Evolutionary conservation across 1,140 invertebrate species (phyloP), one percentile per base, ranked within the genome.

Genomic region (Meloidogyne hapla): DNA sequence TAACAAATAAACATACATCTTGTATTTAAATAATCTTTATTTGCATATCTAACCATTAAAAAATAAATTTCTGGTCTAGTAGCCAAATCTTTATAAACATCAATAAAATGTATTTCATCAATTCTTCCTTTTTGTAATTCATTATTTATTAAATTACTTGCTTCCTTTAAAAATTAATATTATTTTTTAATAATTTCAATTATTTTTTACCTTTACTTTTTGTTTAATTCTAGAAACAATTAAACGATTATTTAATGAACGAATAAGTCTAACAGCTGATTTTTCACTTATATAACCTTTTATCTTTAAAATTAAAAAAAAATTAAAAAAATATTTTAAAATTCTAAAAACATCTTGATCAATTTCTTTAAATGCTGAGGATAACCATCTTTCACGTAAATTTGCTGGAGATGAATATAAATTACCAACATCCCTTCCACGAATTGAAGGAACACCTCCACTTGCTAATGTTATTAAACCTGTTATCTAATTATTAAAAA

Each of bases 11-110:
- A 71, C n/a, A 25, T 25, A 71, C 69, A 42, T 42, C n/a, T 71
- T 62, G n/a, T 71, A 62, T 71, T 71, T 3, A 71, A 56, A 56
- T 71, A 71, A 62, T 91, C 91, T 86, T 91, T 91, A 81, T 91
- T 91, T 61, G 91, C 89, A 85, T 77, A 91, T 89, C 91, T 88
- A 69, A 91, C 90, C 79, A 91, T 87, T 26, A 91, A 88, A 84
- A 91, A 91, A 83, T 91, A 91, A 21, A 91, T 90, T 87, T 91
- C 91, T 48, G 91, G 91, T 79, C 91, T 83, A 10, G 91, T 91
- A 6, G 90, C 89, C 25, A 91, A 88, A 81, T 91, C 90, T 81
- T 91, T 91, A 83, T 91, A 91, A 56, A 91, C 85, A 67, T 89
- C 89, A 40, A 91, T 88, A 83, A 91, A 92, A 81, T 91, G 90